Percentiles rank a stretch among this genome's conserved stretches.
Conservation (phyloP, 2,113 vertebrate species). For the Megaleporinus macrocephalus region DNA sequence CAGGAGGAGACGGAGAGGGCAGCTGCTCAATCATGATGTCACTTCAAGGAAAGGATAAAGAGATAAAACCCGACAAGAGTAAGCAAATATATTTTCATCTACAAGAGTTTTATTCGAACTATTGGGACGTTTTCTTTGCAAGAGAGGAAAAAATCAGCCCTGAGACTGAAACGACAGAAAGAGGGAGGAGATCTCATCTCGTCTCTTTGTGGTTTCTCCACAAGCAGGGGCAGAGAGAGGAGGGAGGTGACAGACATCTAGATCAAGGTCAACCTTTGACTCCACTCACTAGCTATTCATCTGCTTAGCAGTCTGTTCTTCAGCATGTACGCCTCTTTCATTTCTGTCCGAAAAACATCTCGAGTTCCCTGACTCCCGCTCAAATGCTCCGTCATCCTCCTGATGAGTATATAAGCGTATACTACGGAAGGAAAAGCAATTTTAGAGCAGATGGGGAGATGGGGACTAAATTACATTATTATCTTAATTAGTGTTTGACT, state of each 20-base stretch:
- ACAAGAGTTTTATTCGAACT: background rate
- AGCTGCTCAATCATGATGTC: background rate
- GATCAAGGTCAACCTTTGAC: slow-evolving; percentile 37
- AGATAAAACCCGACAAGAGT: background rate
- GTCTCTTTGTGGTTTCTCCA: slow-evolving; percentile 25
- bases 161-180: background rate
- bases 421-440: background rate
- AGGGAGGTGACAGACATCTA: slow-evolving; percentile 37
- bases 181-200: slow-evolving; percentile 18
- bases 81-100: too few relatives aligned
- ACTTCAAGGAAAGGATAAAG: background rate
- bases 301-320: background rate
- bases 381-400: too few relatives aligned
- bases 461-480: too few relatives aligned
- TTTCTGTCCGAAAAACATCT: background rate
- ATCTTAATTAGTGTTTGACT: too few relatives aligned
- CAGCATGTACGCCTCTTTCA: background rate
- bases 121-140: background rate
- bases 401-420: background rate
- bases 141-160: background rate
- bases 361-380: background rate
- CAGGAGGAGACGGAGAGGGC: background rate
- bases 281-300: background rate
- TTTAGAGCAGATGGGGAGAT: background rate
- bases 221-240: slow-evolving; percentile 33